Evolutionary conservation across 2,797 vertebrate species (phyloP).

Genomic region (Clarias pachynema): DNA sequence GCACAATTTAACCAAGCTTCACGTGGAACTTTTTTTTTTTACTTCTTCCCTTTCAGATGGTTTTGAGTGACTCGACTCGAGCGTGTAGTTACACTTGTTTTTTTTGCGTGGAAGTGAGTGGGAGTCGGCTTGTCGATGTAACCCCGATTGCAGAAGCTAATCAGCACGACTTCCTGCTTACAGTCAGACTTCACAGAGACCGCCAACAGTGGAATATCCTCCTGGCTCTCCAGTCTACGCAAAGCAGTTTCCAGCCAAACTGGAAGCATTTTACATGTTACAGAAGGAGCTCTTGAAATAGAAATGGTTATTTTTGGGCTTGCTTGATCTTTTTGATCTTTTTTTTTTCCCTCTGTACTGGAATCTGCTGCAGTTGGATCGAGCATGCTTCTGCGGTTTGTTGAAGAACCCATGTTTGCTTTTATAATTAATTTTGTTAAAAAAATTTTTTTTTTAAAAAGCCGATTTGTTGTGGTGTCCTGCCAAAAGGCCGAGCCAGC

Average conservation of each 20-base stretch:
- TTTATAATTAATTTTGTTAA: background rate
- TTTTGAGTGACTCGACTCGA: slow-evolving; percentile 32
- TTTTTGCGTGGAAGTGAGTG: slow-evolving; percentile 46
- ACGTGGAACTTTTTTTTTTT: slow-evolving; percentile 36
- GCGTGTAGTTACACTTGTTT: slow-evolving; percentile 39
- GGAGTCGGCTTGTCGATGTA: slow-evolving; percentile 43
- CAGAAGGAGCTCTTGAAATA: slow-evolving; percentile 29
- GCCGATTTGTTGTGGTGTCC: background rate
- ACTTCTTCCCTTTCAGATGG: background rate
- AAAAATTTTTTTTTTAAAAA: too few species aligned
- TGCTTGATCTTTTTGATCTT: background rate
- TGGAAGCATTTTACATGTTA: slow-evolving; percentile 26
- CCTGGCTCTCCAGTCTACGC: slow-evolving; percentile 31
- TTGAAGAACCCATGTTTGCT: background rate
- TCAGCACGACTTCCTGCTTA: slow-evolving; percentile 42
- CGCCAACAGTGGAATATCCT: slow-evolving; percentile 35
- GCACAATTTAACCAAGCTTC: slow-evolving; percentile 2
- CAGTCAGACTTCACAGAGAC: slow-evolving; percentile 44
- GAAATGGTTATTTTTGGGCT: slow-evolving; percentile 18
- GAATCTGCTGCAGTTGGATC: background rate
- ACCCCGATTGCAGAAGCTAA: slow-evolving; percentile 44
- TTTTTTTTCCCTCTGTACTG: background rate
- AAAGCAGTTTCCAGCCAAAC: slow-evolving; percentile 45
- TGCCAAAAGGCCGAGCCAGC: slow-evolving; percentile 18
- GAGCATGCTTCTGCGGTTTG: background rate